phyloP scores from a whole-genome alignment of 2,888 invertebrate genomes.

The Drosophila phalerata region DNA sequence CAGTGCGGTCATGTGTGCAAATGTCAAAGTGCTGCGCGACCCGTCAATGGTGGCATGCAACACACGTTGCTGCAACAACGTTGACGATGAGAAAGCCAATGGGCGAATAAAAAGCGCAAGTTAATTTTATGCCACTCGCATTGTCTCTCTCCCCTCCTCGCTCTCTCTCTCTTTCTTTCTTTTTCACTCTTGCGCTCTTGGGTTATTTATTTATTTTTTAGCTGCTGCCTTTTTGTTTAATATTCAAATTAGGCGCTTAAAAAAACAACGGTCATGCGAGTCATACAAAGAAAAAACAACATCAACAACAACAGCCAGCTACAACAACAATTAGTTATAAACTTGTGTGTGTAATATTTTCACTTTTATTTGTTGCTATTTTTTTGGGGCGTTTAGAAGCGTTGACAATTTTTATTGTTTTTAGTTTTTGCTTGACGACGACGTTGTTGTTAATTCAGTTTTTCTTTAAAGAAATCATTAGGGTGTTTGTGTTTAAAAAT shows the following conservation, averaged over 20 bases:
- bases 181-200: conserved; percentile 1
- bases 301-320: conserved; percentile 11
- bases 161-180: neutral
- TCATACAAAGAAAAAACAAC: conserved; percentile 12
- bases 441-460: conserved; percentile 25
- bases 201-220: neutral
- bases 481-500: conserved; percentile 20
- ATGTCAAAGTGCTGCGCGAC: conserved; percentile 59
- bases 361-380: conserved; percentile 53
- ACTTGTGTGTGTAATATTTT: conserved; percentile 48
- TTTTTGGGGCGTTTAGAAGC: conserved; percentile 54
- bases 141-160: conserved; percentile 7
- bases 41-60: conserved; percentile 35
- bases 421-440: conserved; percentile 16
- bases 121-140: conserved; percentile 58
- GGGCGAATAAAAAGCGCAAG: conserved; percentile 62
- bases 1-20: conserved; percentile 63
- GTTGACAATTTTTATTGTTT: conserved; percentile 53
- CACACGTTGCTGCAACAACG: neutral
- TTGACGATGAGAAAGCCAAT: conserved; percentile 50
- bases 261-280: conserved; percentile 30
- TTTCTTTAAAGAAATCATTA: conserved; percentile 8
- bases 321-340: conserved; percentile 38
- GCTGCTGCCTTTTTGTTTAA: conserved; percentile 30
- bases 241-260: conserved; percentile 60